A percentile compares a stretch with the other conserved stretches of the same genome.
These are phyloP conservation scores for Spodoptera picta DNA, from an alignment of 2,888 invertebrate genomes.

Conservation along the genomic window DNA sequence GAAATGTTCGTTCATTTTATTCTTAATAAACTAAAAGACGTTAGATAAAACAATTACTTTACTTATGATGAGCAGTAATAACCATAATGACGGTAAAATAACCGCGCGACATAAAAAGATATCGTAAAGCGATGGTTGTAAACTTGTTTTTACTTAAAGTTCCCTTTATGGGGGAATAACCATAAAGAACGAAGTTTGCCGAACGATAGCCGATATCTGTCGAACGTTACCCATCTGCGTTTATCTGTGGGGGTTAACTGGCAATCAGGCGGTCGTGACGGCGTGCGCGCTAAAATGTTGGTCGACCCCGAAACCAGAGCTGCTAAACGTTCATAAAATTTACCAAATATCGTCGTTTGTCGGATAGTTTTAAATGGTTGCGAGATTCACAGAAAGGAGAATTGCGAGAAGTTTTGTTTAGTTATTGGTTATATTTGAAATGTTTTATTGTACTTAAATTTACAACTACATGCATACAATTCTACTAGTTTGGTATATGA, in stretches of 20 bases:
- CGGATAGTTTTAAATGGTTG: constrained; percentile 12
- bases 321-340: constrained; percentile 27
- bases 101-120: constrained; percentile 75
- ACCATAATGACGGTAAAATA: constrained; percentile 69
- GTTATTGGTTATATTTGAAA: no score
- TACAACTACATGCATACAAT: no score
- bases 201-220: constrained; percentile 78
- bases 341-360: constrained; percentile 4
- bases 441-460: no score
- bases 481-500: no score
- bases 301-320: constrained; percentile 33
- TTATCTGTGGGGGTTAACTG: constrained; percentile 72
- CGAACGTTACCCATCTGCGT: constrained; percentile 71
- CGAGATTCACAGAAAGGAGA: background rate
- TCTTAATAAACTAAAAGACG: constrained; percentile 62
- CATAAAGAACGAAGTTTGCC: constrained; percentile 82
- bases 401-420: background rate
- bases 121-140: constrained; percentile 80
- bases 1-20: constrained; percentile 21
- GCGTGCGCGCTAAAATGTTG: constrained; percentile 44
- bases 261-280: constrained; percentile 61
- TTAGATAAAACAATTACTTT: constrained; percentile 70
- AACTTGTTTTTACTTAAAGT: constrained; percentile 85
- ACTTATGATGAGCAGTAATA: constrained; percentile 66
- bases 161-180: constrained; percentile 83